These are phyloP conservation scores for Bombus pyrosoma DNA, from an alignment of 1,140 invertebrate genomes.

Conservation along the genomic window DNA sequence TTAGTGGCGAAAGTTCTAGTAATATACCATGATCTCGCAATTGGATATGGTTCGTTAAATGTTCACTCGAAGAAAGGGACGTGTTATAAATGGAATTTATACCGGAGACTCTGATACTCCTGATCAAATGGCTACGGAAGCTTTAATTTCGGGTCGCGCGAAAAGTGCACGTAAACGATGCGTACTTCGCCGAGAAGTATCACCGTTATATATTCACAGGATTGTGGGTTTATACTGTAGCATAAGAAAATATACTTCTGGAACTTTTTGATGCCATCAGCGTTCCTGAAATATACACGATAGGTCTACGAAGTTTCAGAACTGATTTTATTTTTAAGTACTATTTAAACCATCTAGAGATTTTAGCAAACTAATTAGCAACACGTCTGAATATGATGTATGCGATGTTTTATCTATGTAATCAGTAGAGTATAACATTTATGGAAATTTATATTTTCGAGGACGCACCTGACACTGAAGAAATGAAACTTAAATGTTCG, in stretches of 20 bases:
- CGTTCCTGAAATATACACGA: not conserved
- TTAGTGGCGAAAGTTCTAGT: constrained; percentile 30
- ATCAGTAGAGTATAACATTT: not conserved
- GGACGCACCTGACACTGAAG: not conserved
- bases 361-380: no score
- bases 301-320: not conserved
- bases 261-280: not conserved
- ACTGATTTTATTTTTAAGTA: not conserved
- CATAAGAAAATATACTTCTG: not conserved
- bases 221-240: not conserved
- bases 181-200: not conserved
- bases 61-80: not conserved
- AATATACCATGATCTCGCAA: constrained; percentile 11
- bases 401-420: not conserved
- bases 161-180: not conserved
- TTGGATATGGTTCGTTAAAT: constrained; percentile 45
- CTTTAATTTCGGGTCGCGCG: not conserved
- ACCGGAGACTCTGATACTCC: not conserved
- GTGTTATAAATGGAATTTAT: constrained; percentile 45
- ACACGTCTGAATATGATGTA: no score
- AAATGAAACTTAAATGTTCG: not conserved
- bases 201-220: constrained; percentile 21
- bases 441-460: no score
- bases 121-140: not conserved
- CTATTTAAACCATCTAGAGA: no score